A percentile compares a stretch with the other conserved stretches of the same genome.
phyloP scores from a whole-genome alignment of 2,888 invertebrate species.

The Oxystoma pomonae region DNA sequence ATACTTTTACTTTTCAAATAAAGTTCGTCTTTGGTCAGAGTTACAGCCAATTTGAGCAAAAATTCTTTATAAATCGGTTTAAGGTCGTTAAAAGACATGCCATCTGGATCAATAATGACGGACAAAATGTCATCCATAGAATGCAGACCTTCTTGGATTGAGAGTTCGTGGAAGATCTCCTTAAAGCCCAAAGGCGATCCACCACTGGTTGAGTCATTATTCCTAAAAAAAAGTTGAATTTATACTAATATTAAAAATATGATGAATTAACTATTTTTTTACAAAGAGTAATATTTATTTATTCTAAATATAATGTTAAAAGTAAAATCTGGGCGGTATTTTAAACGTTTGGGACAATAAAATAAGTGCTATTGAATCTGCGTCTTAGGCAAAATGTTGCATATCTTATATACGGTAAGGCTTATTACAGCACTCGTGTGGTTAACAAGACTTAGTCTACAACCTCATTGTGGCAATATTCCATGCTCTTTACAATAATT shows the following conservation, averaged over 20 bases:
- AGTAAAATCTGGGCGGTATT: not conserved
- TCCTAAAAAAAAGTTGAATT: slow-evolving; percentile 49
- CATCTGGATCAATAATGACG: slow-evolving; percentile 85
- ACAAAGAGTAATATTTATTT: not conserved
- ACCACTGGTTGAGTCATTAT: slow-evolving; percentile 61
- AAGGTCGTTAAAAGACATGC: slow-evolving; percentile 89
- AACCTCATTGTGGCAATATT: no score
- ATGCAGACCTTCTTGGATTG: slow-evolving; percentile 82
- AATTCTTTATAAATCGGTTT: slow-evolving; percentile 91
- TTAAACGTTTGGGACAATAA: not conserved
- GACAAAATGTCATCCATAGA: slow-evolving; percentile 84
- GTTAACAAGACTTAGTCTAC: no score
- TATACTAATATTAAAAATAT: not conserved
- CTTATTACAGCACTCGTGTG: no score
- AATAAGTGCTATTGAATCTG: no score
- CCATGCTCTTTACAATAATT: no score
- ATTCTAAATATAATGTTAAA: not conserved
- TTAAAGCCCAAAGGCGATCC: slow-evolving; percentile 83
- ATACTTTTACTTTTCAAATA: slow-evolving; percentile 86
- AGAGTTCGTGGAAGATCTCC: slow-evolving; percentile 82
- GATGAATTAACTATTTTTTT: not conserved
- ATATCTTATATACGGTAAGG: no score
- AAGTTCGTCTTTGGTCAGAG: slow-evolving; percentile 86
- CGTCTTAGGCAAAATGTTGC: no score
- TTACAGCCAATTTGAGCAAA: slow-evolving; percentile 79